phyloP scores from a whole-genome alignment of 2,113 vertebrate genomes.

The Patagioenas fasciata region DNA sequence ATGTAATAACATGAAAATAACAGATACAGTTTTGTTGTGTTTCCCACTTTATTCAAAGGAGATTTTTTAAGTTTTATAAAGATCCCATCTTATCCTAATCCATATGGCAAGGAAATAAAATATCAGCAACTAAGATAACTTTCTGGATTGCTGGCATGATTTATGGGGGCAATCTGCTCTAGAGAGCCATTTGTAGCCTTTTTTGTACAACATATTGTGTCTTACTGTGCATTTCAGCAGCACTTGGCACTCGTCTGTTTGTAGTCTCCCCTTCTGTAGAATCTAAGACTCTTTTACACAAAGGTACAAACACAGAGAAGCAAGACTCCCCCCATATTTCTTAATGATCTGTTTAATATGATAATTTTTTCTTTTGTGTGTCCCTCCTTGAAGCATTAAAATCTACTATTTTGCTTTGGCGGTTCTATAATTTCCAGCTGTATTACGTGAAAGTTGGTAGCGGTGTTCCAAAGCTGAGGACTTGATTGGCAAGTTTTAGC shows the following conservation, averaged over 20 bases:
- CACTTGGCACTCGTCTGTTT: not conserved
- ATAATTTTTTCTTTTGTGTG: not conserved
- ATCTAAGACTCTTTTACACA: not conserved
- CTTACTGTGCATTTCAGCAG: not conserved
- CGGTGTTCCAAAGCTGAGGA: slow-evolving; percentile 3
- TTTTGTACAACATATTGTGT: not conserved
- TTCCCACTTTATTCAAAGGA: not conserved
- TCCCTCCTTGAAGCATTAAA: not conserved
- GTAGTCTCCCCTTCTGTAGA: not conserved
- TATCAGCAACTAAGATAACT: not conserved
- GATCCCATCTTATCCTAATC: not conserved
- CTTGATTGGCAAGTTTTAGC: slow-evolving; percentile 70
- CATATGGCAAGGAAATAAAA: not conserved
- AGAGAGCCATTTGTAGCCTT: not conserved
- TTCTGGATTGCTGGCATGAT: not conserved
- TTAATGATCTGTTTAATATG: not conserved
- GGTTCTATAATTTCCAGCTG: not conserved
- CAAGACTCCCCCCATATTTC: not conserved
- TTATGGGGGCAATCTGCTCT: not conserved
- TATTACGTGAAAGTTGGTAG: slow-evolving; percentile 3
- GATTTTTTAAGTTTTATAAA: not conserved
- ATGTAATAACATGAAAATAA: not conserved
- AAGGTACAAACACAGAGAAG: not conserved
- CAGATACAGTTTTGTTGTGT: not conserved
- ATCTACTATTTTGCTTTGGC: not conserved